phyloP scores from a whole-genome alignment of 2,888 invertebrate genomes.

The Drosophila mimetica region DNA sequence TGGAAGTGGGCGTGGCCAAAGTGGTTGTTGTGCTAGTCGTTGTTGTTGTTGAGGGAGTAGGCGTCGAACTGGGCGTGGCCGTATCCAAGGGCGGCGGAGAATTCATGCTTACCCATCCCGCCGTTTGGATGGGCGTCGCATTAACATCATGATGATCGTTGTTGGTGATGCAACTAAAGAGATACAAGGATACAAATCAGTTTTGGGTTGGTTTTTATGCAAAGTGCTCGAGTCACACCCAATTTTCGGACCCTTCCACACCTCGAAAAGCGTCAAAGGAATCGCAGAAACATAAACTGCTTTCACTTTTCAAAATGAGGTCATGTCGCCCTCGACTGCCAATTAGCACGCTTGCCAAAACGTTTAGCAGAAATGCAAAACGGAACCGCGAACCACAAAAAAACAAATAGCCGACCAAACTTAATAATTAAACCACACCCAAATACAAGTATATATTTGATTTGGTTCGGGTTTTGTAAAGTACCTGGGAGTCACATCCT shows the following conservation, averaged over 20 bases:
- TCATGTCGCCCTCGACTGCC: slow-evolving; percentile 57
- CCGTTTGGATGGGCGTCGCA: slow-evolving; percentile 54
- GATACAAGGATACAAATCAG: slow-evolving; percentile 32
- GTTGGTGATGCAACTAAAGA: slow-evolving; percentile 72
- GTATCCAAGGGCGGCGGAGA: slow-evolving; percentile 5
- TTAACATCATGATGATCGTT: slow-evolving; percentile 58
- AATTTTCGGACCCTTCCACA: slow-evolving; percentile 61
- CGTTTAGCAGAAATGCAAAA: slow-evolving; percentile 57
- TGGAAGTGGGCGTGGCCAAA: slow-evolving; percentile 1
- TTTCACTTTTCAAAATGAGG: slow-evolving; percentile 73
- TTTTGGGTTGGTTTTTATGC: slow-evolving; percentile 29
- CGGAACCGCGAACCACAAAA: slow-evolving; percentile 27
- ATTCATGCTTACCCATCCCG: slow-evolving; percentile 47
- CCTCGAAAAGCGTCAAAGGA: slow-evolving; percentile 62
- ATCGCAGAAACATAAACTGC: slow-evolving; percentile 52
- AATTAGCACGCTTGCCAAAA: slow-evolving; percentile 59
- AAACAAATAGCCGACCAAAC: slow-evolving; percentile 52
- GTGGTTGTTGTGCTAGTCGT: neutral
- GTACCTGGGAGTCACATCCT: slow-evolving; percentile 68
- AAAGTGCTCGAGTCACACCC: slow-evolving; percentile 50
- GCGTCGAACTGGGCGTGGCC: neutral
- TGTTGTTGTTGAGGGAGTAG: slow-evolving; percentile 1
- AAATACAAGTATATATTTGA: slow-evolving; percentile 24
- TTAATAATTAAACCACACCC: slow-evolving; percentile 28
- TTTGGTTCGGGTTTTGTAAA: slow-evolving; percentile 38